These are phyloP conservation scores for Crypturellus undulatus DNA, from an alignment of 2,113 vertebrate genomes.

Conservation along the genomic window DNA sequence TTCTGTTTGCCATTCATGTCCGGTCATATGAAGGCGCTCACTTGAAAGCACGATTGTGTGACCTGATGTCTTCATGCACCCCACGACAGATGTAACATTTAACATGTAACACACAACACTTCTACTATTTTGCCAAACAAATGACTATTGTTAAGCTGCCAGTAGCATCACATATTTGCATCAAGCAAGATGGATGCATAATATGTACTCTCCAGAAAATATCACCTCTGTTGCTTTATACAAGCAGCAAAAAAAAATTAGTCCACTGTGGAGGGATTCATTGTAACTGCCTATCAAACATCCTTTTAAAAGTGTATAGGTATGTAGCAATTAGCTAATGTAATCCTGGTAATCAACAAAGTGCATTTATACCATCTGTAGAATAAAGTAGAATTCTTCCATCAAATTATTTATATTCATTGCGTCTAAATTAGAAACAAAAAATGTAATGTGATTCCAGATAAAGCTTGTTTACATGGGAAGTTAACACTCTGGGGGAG, in stretches of 20 bases:
- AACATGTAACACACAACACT: rapidly evolving
- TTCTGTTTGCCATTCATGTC: not conserved
- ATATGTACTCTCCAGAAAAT: not conserved
- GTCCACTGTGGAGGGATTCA: not conserved
- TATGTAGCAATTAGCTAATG: not conserved
- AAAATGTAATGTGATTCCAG: not conserved
- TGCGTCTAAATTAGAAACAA: not conserved
- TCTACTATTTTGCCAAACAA: not conserved
- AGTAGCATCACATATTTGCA: not conserved
- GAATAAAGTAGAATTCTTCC: not conserved
- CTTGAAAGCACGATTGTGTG: not conserved
- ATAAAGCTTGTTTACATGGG: not conserved
- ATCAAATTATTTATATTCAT: rapidly evolving
- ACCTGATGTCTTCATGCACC: rapidly evolving
- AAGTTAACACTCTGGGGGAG: not conserved
- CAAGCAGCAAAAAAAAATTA: not conserved
- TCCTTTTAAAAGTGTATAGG: not conserved
- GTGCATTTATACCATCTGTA: not conserved
- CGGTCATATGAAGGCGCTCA: not conserved
- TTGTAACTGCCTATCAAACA: not conserved
- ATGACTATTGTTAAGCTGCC: not conserved
- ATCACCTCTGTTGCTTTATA: not conserved
- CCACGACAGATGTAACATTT: too few relatives aligned
- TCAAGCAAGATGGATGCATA: not conserved
- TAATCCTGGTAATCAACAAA: not conserved